Conservation (phyloP, 2,797 vertebrate genomes). For the Rhinogobio ventralis region DNA sequence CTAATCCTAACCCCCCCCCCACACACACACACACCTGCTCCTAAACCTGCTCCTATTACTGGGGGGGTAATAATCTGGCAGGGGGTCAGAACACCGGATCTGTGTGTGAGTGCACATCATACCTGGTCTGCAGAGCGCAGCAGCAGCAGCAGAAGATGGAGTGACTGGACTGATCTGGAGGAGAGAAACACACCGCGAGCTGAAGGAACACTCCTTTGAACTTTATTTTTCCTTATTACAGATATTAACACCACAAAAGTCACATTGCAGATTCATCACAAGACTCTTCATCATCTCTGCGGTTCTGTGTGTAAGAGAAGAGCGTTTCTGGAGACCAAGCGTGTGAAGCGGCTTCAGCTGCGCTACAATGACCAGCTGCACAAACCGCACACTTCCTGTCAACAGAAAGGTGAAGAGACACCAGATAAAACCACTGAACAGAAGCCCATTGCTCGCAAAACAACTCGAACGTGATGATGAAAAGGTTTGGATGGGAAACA, state of each 20-base stretch:
- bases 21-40: no score
- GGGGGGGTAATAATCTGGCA: no score
- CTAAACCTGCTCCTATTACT: no score
- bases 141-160: conserved; percentile 86
- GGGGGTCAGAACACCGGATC: not conserved
- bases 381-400: conserved; percentile 19
- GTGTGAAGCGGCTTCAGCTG: not conserved
- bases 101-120: conserved; percentile 54
- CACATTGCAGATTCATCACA: not conserved
- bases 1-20: no score
- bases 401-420: not conserved
- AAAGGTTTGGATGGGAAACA: no score
- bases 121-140: conserved; percentile 81
- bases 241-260: not conserved
- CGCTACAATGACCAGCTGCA: not conserved
- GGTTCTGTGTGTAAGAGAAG: not conserved
- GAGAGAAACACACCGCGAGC: not conserved
- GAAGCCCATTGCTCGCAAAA: not conserved
- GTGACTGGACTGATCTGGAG: conserved; percentile 81
- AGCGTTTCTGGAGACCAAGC: not conserved
- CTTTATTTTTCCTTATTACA: not conserved
- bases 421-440: not conserved
- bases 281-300: not conserved
- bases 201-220: no score
- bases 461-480: no score